Base-by-base conservation (phyloP, 2,888 invertebrate genomes). In the Bursaphelenchus okinawaensis region DNA sequence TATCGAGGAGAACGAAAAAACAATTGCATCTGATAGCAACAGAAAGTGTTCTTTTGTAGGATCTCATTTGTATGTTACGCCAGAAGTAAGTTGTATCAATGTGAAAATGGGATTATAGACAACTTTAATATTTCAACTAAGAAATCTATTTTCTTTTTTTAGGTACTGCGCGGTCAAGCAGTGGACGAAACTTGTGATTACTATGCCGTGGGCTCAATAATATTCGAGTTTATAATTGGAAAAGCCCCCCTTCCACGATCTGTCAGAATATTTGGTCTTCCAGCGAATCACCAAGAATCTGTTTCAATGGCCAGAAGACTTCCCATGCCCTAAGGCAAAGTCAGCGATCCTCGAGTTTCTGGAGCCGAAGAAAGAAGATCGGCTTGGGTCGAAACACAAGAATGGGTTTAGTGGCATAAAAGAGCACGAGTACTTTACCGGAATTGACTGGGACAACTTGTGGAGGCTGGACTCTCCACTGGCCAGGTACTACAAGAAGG, bases 1-100 rank as follows among this genome's bases (percentile, higher is more conserved):
- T 29, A 16, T 76, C 16, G 64, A 62, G 6, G 54, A 54, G 56
- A 61, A 16, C 8, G 66, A 52, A 20, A 56, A 16, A 12, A 9
- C 50, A 65, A 70, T 82, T 2, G 50, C 65, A 23, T 64, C 63
- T 9, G 54, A 52, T 3, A 19, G 28, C 8, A 55, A 29, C 23
- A 55, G 79, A 24, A 60, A 73, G 40, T 66, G 63, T 71, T 87
- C 86, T 8, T 96, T 98, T 85, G 95, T 96, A 19, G 98, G 98
- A 59, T 98, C 96, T 9, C 94, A 96, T 3, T 94, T 96, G 83
- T 98, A 95, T 84, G 94, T 98, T 0, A 93, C 93, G 62, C 98
- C 98, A 1, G 96, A 98, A 86, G 88, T 96, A 58, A 56, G 62
- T 40, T 27, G 8, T 60, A 16, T 20, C n/a, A 12, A 12, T 63